Evolutionary conservation across 2,888 invertebrate genomes (phyloP), one percentile per base, ranked within the genome.

Genomic region (Lasioglossum calceatum): DNA sequence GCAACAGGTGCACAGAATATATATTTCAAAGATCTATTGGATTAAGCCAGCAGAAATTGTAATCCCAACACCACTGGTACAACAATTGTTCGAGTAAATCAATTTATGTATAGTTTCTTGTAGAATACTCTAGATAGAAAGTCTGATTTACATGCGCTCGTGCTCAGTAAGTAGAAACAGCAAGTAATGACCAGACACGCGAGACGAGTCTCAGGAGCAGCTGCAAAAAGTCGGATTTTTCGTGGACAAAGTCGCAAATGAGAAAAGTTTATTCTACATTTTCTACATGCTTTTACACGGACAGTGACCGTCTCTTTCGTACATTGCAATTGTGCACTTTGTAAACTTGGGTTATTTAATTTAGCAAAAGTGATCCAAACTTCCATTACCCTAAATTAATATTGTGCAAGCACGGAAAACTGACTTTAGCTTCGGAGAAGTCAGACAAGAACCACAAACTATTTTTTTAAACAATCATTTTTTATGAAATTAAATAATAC

Each of bases 201-300:
- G 27, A 36, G 32, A 32, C 36, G 8, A 36, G 67, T 16, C 32
- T 32, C 7, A 2, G 2, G 16, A 8, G 32, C 5, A 32, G 1
- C n/a, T 16, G 32, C 16, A 16, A 64, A 67, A 67, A 67, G 36
- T 32, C 3, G 3, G 36, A 19, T 64, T 64, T 64, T 32, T 32
- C 8, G 32, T 0, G 64, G 1, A 36, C 32, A 36, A 19, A 67
- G 19, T 36, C 7, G 36, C 67, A 67, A 36, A 67, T 16, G 32
- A 67, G 67, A 8, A 67, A 67, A 36, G 67, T 36, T 36, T 19
- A 67, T 67, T 64, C 32, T 64, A 64, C 64, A 64, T 32, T 64
- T 32, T 16, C 67, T 36, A 36, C 64, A 19, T 64, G 5, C 8
- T 67, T 67, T 32, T 32, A 36, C 32, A 32, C 32, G 5, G 2